phyloP scores from a whole-genome alignment of 2,113 vertebrate genomes.

The Scortum barcoo region DNA sequence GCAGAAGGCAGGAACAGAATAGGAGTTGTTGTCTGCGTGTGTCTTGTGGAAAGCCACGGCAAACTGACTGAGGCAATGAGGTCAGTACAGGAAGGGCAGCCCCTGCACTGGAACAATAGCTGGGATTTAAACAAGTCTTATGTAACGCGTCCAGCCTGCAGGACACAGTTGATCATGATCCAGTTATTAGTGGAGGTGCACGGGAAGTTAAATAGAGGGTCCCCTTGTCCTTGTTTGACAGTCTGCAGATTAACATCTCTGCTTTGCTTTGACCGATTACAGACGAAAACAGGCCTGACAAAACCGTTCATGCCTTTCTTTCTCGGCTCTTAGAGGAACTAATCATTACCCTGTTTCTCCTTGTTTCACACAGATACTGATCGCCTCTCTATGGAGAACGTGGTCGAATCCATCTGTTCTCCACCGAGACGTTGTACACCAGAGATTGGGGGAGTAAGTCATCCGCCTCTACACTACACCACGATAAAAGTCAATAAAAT shows the following conservation, averaged over 20 bases:
- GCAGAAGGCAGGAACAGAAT: constrained; percentile 17
- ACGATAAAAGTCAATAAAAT: not conserved
- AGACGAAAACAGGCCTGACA: rapidly evolving
- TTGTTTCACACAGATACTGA: constrained; percentile 48
- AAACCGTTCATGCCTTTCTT: not conserved
- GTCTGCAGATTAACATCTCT: constrained; percentile 6
- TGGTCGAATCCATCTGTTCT: constrained; percentile 54
- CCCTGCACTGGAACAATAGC: constrained; percentile 75
- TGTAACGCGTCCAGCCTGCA: constrained; percentile 56
- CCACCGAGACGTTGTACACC: constrained; percentile 62
- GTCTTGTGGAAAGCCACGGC: constrained; percentile 45
- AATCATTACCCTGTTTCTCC: not conserved
- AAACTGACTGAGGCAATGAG: constrained; percentile 41
- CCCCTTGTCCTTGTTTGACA: constrained; percentile 29
- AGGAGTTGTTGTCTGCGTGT: constrained; percentile 18
- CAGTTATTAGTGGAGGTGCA: constrained; percentile 21
- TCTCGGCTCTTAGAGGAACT: not conserved
- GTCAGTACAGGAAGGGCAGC: constrained; percentile 76
- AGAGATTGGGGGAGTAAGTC: constrained; percentile 69
- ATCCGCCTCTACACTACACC: not conserved
- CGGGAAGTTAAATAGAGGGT: constrained; percentile 25
- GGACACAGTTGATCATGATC: constrained; percentile 43
- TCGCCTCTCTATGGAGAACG: constrained; percentile 70
- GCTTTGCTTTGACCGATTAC: not conserved
- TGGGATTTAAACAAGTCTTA: constrained; percentile 75